Percentiles rank a stretch among this genome's conserved stretches.
phyloP scores from a whole-genome alignment of 2,797 vertebrate species.

The Ispidina picta region DNA sequence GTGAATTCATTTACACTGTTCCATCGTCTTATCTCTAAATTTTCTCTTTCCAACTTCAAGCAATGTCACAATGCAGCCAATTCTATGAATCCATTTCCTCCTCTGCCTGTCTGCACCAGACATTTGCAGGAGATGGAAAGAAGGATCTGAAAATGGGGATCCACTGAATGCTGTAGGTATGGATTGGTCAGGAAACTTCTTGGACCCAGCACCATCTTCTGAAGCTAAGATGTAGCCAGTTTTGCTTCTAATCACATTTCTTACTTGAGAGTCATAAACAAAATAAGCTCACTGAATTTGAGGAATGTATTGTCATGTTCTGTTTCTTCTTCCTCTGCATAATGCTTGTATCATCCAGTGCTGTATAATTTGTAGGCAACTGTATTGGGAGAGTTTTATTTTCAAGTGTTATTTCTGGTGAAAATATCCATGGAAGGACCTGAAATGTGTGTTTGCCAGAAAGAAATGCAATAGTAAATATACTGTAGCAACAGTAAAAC shows the following conservation, averaged over 20 bases:
- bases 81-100: not conserved
- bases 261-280: not conserved
- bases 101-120: not conserved
- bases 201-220: not conserved
- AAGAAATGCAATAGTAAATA: not conserved
- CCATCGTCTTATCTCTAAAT: not conserved
- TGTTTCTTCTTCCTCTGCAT: not conserved
- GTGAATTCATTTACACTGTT: not conserved
- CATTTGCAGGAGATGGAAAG: not conserved
- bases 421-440: not conserved
- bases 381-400: not conserved
- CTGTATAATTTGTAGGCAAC: not conserved
- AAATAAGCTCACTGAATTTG: not conserved
- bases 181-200: not conserved
- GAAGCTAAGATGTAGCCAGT: not conserved
- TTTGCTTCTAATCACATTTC: not conserved
- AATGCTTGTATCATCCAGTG: accelerated
- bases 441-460: not conserved
- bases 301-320: not conserved
- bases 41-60: not conserved
- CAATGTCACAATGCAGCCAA: not conserved
- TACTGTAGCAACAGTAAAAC: not conserved
- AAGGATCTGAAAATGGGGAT: not conserved
- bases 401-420: not conserved
- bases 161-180: not conserved